Evolutionary conservation across 2,797 vertebrate genomes (phyloP).

Genomic region (Aldrovandia affinis): DNA sequence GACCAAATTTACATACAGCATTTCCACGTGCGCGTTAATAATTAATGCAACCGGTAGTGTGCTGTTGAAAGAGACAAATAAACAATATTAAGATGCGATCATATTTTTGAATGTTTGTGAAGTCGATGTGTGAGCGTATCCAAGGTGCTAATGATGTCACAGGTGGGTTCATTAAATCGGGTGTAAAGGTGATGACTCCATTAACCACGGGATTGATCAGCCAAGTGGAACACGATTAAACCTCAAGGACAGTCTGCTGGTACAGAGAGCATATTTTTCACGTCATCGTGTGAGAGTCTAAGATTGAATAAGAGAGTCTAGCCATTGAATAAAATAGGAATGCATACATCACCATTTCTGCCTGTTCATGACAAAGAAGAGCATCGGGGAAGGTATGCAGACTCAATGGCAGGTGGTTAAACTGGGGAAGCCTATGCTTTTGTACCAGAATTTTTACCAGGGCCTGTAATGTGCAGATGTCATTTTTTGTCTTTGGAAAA

Average conservation of each 20-base stretch:
- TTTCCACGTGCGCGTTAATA: neutral
- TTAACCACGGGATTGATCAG: conserved; percentile 57
- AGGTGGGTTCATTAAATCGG: conserved; percentile 63
- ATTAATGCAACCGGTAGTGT: neutral
- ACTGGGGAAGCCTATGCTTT: no score
- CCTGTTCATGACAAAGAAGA: neutral
- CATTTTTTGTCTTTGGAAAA: neutral
- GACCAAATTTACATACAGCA: no score
- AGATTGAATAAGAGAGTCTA: no score
- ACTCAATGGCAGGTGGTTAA: neutral
- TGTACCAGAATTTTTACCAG: no score
- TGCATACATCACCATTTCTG: neutral
- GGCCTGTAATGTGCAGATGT: neutral
- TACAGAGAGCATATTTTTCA: conserved; percentile 44
- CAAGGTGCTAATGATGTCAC: conserved; percentile 52
- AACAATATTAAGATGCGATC: conserved; percentile 2
- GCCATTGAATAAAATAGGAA: neutral
- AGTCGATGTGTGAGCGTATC: conserved; percentile 24
- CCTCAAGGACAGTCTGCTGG: conserved; percentile 50
- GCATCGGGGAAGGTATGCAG: neutral
- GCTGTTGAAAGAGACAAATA: neutral
- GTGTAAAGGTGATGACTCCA: conserved; percentile 58
- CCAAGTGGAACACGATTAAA: conserved; percentile 53
- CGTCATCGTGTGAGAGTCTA: neutral
- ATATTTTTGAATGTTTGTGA: neutral